Base-by-base conservation (phyloP, 2,797 vertebrate genomes). In the Okamejei kenojei region DNA sequence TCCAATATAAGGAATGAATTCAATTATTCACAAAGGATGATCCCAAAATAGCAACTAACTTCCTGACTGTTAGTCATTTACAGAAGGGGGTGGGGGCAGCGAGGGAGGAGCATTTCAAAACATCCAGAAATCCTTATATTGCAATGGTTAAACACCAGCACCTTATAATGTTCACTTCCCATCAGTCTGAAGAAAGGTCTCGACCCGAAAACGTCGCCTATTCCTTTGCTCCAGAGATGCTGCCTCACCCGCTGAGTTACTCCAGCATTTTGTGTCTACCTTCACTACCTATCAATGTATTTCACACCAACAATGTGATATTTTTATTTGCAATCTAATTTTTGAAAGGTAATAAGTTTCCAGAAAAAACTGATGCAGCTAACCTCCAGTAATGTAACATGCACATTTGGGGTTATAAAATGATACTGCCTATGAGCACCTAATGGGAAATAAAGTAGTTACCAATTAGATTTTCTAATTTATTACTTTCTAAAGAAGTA, bases 11-110 rank as follows among this genome's bases (percentile, higher is more conserved):
- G n/a, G n/a, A 88, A 68, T 68, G n/a, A 19, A 35, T 35, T 68
- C 61, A 88, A 35, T 32, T 88, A 88, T 88, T 68, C 84, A 88
- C 29, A 65, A 21, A 88, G 63, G 61, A 88, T 68, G 61, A 21
- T 65, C 63, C 61, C n/a, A 68, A 88, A 88, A 88, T 32, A 88
- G 84, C 15, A 32, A 63, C 63, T 19, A 88, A 88, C 84, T 88
- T 84, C 81, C 54, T 65, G 29, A 88, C 58, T 84, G 81, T 29
- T 13, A 32, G 61, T 32, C 84, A 65, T 65, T 86, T 65, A 32
- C 63, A 35, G 61, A 1, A 35, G 84, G n/a, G 7, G 13, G 61
- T 0, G 5, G 5, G 61, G 0, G 11, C 3, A 13, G 77, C n/a
- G 32, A n/a, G 61, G n/a, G 21, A 29, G 61, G n/a, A 68, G 61